Evolutionary conservation across 2,888 invertebrate species (phyloP).

Genomic region (Agonopterix subpropinquella): DNA sequence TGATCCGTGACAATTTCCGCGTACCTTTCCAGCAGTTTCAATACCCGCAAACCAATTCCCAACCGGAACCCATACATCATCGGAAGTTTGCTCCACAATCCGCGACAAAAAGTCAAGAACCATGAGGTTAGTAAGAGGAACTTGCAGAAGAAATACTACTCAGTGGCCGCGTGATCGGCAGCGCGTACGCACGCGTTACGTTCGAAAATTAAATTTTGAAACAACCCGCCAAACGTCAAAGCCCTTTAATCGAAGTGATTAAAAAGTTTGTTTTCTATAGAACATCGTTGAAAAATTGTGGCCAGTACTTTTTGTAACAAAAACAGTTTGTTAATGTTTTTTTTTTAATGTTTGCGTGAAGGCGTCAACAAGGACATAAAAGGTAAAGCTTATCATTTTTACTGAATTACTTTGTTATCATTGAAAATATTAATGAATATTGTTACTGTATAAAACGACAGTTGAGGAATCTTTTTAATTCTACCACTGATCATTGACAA

Average conservation of each 20-base stretch:
- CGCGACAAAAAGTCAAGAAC: conserved; percentile 31
- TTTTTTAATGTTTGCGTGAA: conserved; percentile 10
- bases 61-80: conserved; percentile 58
- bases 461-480: too few relatives aligned
- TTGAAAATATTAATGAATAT: too few relatives aligned
- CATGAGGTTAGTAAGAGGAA: conserved; percentile 53
- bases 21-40: conserved; percentile 11
- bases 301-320: neutral
- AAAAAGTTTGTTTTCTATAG: conserved; percentile 1
- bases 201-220: conserved; percentile 13
- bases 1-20: conserved; percentile 28
- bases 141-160: conserved; percentile 24
- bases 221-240: conserved; percentile 31
- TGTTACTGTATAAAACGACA: too few relatives aligned
- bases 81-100: conserved; percentile 49
- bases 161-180: conserved; percentile 59
- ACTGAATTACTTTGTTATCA: neutral
- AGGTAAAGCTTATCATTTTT: conserved; percentile 11
- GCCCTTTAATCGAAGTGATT: conserved; percentile 1
- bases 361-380: conserved; percentile 10
- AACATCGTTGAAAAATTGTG: neutral
- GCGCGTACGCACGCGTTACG: conserved; percentile 40
- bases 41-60: conserved; percentile 18
- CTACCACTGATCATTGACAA: too few relatives aligned
- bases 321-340: conserved; percentile 9